Evolutionary conservation across 2,888 invertebrate genomes (phyloP), one percentile per base, ranked within the genome.

Genomic region (Drosophila atroscutellata): DNA sequence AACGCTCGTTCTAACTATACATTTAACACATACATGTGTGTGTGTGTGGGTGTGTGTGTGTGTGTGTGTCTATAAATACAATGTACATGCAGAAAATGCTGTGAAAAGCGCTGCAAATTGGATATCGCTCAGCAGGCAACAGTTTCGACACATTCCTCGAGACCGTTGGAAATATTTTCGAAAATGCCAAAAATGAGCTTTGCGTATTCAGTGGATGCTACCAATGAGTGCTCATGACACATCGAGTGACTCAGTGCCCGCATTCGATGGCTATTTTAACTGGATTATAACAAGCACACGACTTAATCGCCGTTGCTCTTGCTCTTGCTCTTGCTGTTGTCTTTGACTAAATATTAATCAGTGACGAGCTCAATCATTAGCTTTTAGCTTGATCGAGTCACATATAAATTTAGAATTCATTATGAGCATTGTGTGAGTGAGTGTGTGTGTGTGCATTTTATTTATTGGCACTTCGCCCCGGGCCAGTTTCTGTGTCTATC

Each of bases 391-490:
- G 26, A 69, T 47, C 69, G 26, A 45, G 50, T 45, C 68, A 50
- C 28, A 45, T 71, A 62, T 57, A 71, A 52, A 71, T 71, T 62
- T 71, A 62, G 37, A 62, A 45, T 57, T 62, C 39, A 42, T 52
- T 55, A 30, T 55, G 47, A 30, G 42, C 47, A 34, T 15, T 13
- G 13, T 30, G 4, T n/a, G 32, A 45, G 34, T 15, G 7, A 1
- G 13, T 32, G 24, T 64, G 36, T 54, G 34, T 39, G 61, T 42
- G 5, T 20, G 9, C 26, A 37, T 70, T 69, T 67, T 26, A 71
- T 77, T 77, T 55, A 67, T 77, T 77, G 77, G 80, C 77, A 80
- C 57, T 45, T 57, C 42, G 71, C 75, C 60, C 39, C 58, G 75
- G n/a, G 36, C 50, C 28, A 30, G 56, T 66, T 54, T 57, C 34